Percentiles rank a stretch among this genome's conserved stretches.
Evolutionary conservation across 2,113 vertebrate genomes (phyloP).

Genomic region (Athene cunicularia): DNA sequence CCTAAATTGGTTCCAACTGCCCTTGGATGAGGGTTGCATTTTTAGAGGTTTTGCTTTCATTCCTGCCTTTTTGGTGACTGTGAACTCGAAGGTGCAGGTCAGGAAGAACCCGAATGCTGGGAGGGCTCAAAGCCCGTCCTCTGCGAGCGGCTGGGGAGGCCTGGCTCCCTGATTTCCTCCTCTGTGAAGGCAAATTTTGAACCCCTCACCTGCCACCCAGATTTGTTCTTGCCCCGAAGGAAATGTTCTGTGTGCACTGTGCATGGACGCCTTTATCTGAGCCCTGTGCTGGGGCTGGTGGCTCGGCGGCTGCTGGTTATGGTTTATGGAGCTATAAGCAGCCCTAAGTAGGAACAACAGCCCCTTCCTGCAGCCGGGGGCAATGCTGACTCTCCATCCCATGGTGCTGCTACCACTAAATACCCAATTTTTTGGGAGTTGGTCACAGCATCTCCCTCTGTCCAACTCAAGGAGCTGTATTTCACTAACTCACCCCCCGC

Average conservation of each 20-base stretch:
- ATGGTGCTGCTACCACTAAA: accelerated
- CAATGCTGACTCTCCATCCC: accelerated
- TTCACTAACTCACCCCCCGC: neutral
- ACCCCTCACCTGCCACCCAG: accelerated
- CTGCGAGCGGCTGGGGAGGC: accelerated
- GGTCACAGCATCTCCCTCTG: neutral
- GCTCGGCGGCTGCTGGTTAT: neutral
- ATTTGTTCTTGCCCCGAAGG: neutral
- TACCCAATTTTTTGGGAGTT: neutral
- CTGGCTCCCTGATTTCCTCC: neutral
- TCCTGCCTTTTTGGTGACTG: neutral
- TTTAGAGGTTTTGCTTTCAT: neutral
- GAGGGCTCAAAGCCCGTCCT: neutral
- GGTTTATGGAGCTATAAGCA: neutral
- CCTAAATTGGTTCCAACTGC: conserved; percentile 25
- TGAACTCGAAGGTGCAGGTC: neutral
- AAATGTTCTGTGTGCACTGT: neutral
- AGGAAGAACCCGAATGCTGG: neutral
- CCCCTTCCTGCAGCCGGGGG: neutral
- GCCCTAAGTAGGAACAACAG: neutral
- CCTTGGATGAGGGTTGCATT: neutral
- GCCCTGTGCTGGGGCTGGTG: no score
- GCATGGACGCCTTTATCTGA: neutral
- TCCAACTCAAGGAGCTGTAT: accelerated
- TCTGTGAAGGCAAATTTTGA: neutral